phyloP scores from a whole-genome alignment of 2,797 vertebrate species.

The Decapterus maruadsi region DNA sequence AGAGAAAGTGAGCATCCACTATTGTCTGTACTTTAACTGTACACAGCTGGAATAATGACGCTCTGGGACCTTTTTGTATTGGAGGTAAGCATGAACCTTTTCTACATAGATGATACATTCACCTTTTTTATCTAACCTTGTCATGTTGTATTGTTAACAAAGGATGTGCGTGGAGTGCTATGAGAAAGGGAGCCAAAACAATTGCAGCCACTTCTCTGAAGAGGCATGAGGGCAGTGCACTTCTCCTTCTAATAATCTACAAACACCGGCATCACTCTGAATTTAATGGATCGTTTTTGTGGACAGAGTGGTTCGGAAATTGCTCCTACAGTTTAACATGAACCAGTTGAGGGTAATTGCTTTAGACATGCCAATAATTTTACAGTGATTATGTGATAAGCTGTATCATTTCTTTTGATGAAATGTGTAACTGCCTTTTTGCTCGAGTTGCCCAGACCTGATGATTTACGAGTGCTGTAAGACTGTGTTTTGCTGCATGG shows the following conservation, averaged over 20 bases:
- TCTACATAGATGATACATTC: constrained; percentile 11
- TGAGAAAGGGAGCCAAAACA: constrained; percentile 11
- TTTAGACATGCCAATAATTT: constrained; percentile 57
- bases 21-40: constrained; percentile 36
- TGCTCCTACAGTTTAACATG: constrained; percentile 55
- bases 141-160: constrained; percentile 1
- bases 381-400: constrained; percentile 77
- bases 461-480: constrained; percentile 64
- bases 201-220: constrained; percentile 7
- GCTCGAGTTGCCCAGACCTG: constrained; percentile 50
- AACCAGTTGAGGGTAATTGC: constrained; percentile 66
- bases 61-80: neutral
- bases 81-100: constrained; percentile 65
- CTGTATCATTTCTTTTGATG: constrained; percentile 70
- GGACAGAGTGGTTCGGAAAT: constrained; percentile 62
- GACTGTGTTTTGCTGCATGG: constrained; percentile 59
- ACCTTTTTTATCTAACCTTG: neutral
- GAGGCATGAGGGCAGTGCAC: constrained; percentile 9
- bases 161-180: constrained; percentile 1
- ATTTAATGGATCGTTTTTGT: constrained; percentile 56
- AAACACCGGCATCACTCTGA: constrained; percentile 45
- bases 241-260: constrained; percentile 28
- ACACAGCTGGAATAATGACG: constrained; percentile 32
- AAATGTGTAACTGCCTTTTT: constrained; percentile 57
- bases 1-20: constrained; percentile 49